Evolutionary conservation across 1,140 invertebrate genomes (phyloP).

Genomic region (Nephila pilipes): DNA sequence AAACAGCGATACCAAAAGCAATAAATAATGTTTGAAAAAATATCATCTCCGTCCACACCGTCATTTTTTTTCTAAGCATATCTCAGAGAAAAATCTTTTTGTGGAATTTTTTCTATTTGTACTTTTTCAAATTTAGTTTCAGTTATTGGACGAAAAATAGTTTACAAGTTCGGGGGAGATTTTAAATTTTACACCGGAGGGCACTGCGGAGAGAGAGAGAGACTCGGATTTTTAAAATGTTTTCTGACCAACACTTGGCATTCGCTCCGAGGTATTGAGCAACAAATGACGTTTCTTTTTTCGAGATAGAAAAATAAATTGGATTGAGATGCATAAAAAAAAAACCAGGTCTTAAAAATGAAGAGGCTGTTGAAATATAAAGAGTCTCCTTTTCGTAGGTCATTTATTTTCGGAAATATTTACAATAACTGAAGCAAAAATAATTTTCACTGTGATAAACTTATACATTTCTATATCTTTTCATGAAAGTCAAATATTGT

Average conservation of each 20-base stretch:
- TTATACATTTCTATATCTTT: too few species aligned
- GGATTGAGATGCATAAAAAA: background rate
- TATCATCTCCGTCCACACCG: background rate
- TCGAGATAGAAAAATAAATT: background rate
- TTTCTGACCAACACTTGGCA: background rate
- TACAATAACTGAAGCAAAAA: too few species aligned
- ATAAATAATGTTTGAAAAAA: too few species aligned
- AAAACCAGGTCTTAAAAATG: background rate
- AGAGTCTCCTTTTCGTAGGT: background rate
- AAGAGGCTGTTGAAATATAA: background rate
- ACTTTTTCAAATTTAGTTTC: background rate
- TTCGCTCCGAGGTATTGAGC: background rate
- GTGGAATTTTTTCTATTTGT: background rate
- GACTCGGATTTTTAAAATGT: background rate
- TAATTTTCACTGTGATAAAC: too few species aligned
- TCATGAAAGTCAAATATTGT: too few species aligned
- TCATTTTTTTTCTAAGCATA: background rate
- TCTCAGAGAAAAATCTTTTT: too few species aligned
- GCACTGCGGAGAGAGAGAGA: background rate
- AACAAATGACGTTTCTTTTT: background rate
- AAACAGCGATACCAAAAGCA: too few species aligned
- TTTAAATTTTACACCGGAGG: conserved; percentile 7
- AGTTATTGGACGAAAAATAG: background rate
- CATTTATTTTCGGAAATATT: background rate
- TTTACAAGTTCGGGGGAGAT: conserved; percentile 19